Evolutionary conservation across 2,888 invertebrate species (phyloP), one percentile per base, ranked within the genome.

Genomic region (Patella depressa): DNA sequence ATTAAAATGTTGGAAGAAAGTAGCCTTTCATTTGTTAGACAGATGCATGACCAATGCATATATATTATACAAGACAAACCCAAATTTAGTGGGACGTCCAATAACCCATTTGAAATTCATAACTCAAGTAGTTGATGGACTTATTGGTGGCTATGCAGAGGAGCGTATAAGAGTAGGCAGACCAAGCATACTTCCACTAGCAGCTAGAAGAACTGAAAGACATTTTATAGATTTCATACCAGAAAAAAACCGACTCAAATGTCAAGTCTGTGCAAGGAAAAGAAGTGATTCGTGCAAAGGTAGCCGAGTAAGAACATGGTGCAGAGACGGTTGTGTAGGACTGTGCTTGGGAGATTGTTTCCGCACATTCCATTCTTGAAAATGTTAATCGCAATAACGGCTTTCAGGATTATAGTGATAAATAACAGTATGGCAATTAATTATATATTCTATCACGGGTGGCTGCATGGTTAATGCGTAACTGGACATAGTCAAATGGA

Each of bases 1-100:
- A 12, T 14, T 70, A 14, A 70, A 70, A 70, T 70, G 71, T 70
- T 70, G 71, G 24, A 70, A 70, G n/a, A 70, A n/a, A n/a, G n/a
- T n/a, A n/a, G n/a, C n/a, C n/a, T n/a, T n/a, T n/a, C n/a, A n/a
- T n/a, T n/a, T n/a, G n/a, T n/a, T n/a, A n/a, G n/a, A n/a, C n/a
- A n/a, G n/a, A n/a, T n/a, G n/a, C n/a, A n/a, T n/a, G n/a, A n/a
- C n/a, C n/a, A n/a, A n/a, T n/a, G n/a, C n/a, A n/a, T n/a, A n/a
- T n/a, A n/a, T n/a, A n/a, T n/a, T n/a, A n/a, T n/a, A n/a, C n/a
- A n/a, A n/a, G n/a, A n/a, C n/a, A n/a, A n/a, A n/a, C n/a, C n/a
- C n/a, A n/a, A n/a, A n/a, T n/a, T n/a, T n/a, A n/a, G n/a, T n/a
- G n/a, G n/a, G n/a, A n/a, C n/a, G n/a, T n/a, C n/a, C n/a, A n/a